A percentile compares a stretch with the other conserved stretches of the same genome.
These are phyloP conservation scores for Myioborus melanocephalus DNA, from an alignment of 2,797 vertebrate species.

Conservation along the genomic window DNA sequence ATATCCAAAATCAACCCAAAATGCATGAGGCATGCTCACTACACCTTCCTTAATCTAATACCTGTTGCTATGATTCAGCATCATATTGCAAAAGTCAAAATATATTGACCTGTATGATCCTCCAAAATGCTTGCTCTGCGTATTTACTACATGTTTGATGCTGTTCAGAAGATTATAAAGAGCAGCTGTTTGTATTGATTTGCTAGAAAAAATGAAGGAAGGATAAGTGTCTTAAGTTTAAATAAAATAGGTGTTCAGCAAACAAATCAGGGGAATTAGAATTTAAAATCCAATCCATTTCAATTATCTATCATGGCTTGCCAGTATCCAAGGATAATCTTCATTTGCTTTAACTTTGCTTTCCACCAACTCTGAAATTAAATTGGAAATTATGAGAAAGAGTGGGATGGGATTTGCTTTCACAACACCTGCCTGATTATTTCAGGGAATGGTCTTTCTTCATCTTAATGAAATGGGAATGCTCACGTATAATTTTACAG, in stretches of 20 bases:
- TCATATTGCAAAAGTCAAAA: not conserved
- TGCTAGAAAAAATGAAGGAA: not conserved
- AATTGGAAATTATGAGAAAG: not conserved
- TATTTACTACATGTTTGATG: not conserved
- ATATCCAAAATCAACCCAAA: not conserved
- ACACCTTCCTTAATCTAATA: not conserved
- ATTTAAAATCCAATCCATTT: not conserved
- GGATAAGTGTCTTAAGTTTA: not conserved
- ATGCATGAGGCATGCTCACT: not conserved
- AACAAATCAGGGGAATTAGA: not conserved
- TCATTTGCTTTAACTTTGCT: not conserved
- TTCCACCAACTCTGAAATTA: not conserved
- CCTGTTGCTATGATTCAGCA: not conserved
- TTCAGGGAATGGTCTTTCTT: not conserved
- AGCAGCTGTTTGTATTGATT: not conserved
- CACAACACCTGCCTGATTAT: not conserved
- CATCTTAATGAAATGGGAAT: not conserved
- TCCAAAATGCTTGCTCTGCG: not conserved
- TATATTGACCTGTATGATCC: not conserved
- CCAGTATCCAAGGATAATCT: not conserved
- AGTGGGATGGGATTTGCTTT: not conserved
- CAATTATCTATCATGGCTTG: not conserved
- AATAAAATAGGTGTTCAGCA: not conserved
- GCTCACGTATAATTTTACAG: not conserved
- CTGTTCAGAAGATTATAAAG: not conserved